A percentile compares a stretch with the other conserved stretches of the same genome.
Evolutionary conservation across 2,797 vertebrate species (phyloP).

Genomic region (Alauda arvensis): DNA sequence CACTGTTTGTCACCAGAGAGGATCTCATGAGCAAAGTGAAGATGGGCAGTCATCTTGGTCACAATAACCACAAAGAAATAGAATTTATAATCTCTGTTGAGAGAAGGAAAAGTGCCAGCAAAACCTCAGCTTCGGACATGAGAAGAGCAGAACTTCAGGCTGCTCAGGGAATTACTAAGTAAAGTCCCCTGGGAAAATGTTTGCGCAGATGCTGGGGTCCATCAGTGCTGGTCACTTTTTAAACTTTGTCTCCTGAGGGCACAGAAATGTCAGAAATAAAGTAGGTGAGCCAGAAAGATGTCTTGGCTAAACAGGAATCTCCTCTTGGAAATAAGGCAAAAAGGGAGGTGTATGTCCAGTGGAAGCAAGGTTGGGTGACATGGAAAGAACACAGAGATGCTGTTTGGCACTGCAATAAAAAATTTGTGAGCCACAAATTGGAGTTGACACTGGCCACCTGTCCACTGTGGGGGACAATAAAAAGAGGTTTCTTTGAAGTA

Average conservation of each 20-base stretch:
- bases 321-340: background rate
- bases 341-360: background rate
- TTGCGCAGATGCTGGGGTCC: background rate
- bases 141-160: background rate
- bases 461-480: background rate
- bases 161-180: background rate
- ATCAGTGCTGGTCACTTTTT: background rate
- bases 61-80: background rate
- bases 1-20: background rate
- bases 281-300: background rate
- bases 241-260: background rate
- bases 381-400: background rate
- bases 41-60: background rate
- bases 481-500: background rate
- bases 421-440: accelerated
- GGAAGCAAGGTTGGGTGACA: background rate
- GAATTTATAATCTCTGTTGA: background rate
- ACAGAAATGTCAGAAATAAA: background rate
- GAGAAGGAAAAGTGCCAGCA: background rate
- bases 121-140: background rate
- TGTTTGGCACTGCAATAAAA: background rate
- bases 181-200: background rate
- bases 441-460: accelerated
- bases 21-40: background rate
- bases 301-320: background rate